Percentiles rank a stretch among this genome's conserved stretches.
Conservation (phyloP, 2,797 vertebrate species). For the Poeciliopsis paucimaculata region DNA sequence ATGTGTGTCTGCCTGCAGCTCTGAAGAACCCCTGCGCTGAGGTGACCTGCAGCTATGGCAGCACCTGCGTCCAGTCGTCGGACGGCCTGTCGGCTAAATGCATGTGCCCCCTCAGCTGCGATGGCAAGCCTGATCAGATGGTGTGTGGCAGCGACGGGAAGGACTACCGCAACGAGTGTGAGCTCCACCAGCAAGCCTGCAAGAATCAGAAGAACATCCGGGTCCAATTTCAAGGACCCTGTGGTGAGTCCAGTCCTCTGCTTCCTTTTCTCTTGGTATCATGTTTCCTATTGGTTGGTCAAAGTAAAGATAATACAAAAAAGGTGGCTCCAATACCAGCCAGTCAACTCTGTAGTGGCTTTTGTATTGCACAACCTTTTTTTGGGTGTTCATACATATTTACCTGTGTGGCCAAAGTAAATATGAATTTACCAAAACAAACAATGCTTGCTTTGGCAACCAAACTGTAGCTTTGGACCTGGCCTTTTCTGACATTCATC, state of each 20-base stretch:
- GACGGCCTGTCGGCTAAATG: constrained; percentile 90
- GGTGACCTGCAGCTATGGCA: constrained; percentile 93
- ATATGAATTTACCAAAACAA: background rate
- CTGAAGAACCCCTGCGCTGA: constrained; percentile 90
- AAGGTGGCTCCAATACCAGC: background rate
- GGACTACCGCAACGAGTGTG: constrained; percentile 90
- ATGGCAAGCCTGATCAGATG: constrained; percentile 61
- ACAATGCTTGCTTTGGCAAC: background rate
- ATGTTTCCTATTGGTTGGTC: background rate
- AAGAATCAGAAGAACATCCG: constrained; percentile 88
- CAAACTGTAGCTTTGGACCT: background rate
- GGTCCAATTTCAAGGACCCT: constrained; percentile 87
- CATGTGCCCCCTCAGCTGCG: constrained; percentile 88
- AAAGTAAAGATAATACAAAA: too few relatives aligned
- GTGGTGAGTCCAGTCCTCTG: constrained; percentile 82
- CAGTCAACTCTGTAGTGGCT: background rate
- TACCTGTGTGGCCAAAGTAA: background rate
- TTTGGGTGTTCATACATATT: background rate
- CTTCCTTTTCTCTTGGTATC: background rate
- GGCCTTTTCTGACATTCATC: background rate
- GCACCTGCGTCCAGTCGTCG: constrained; percentile 88
- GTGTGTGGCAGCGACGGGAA: constrained; percentile 93
- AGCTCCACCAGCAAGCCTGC: constrained; percentile 90
- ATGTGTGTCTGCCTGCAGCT: constrained; percentile 75
- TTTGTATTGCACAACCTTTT: background rate